Conservation (phyloP, 92 coral and sea anemone species). For the Actinernus sp. region DNA sequence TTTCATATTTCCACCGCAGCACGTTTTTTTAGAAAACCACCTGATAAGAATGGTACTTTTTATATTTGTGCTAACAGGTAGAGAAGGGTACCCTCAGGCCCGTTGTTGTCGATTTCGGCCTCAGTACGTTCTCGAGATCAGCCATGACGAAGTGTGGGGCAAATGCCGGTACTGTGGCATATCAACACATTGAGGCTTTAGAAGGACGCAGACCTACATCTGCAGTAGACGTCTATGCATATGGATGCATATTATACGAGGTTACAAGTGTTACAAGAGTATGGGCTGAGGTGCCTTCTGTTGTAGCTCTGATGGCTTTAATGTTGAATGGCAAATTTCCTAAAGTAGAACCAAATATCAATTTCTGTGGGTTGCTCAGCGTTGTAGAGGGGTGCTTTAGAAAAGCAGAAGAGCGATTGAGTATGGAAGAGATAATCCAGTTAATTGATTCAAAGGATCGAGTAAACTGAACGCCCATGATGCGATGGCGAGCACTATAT, state of each 20-base stretch:
- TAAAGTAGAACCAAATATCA: neutral
- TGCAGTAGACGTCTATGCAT: slow-evolving; percentile 7
- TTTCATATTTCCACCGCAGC: no score
- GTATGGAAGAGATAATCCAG: slow-evolving; percentile 3
- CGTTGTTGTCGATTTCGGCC: slow-evolving; percentile 1
- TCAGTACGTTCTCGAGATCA: neutral
- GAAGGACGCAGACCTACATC: neutral
- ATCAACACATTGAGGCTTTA: neutral
- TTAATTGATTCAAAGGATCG: no score
- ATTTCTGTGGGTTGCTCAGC: neutral
- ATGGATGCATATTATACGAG: slow-evolving; percentile 3
- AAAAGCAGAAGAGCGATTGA: neutral
- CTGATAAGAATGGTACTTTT: no score
- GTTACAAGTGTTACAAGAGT: neutral
- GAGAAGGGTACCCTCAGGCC: neutral
- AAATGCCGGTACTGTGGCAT: neutral
- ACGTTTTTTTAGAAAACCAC: no score
- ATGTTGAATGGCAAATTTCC: slow-evolving; percentile 1
- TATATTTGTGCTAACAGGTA: neutral
- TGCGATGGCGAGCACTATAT: no score
- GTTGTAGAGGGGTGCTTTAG: neutral
- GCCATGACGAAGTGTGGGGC: slow-evolving; percentile 6
- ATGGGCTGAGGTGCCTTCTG: neutral
- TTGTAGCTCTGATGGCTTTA: neutral
- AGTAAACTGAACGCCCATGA: no score